A percentile compares a stretch with the other conserved stretches of the same genome.
These are phyloP conservation scores for Lasioglossum leucozonium DNA, from an alignment of 2,888 invertebrate species.

Conservation along the genomic window DNA sequence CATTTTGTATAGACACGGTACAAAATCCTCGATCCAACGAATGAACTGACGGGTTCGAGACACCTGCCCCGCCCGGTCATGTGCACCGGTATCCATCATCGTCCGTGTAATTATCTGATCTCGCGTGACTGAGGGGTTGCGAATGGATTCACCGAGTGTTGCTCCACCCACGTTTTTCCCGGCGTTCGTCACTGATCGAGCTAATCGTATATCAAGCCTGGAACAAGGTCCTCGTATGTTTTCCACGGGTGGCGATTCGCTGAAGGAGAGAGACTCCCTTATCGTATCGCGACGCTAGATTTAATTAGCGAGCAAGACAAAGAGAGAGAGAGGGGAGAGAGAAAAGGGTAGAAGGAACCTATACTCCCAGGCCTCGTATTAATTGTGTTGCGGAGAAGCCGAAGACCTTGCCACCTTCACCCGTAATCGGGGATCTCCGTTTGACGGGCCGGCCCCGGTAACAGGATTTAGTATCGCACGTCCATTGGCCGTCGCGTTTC, in stretches of 20 bases:
- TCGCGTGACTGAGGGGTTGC: neutral
- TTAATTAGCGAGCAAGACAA: conserved; percentile 27
- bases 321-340: neutral
- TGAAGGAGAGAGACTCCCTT: conserved; percentile 17
- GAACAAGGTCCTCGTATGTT: neutral
- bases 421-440: conserved; percentile 42
- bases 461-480: conserved; percentile 42
- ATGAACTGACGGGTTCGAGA: neutral
- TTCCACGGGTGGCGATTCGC: neutral
- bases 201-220: neutral
- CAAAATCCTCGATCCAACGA: neutral
- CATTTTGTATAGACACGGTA: neutral
- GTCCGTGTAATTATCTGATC: neutral
- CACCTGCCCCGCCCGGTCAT: neutral
- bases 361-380: conserved; percentile 20
- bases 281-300: conserved; percentile 34
- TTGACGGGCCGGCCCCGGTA: conserved; percentile 38
- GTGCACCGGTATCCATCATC: neutral
- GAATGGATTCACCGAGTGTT: neutral
- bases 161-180: neutral
- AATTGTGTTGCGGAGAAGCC: conserved; percentile 34
- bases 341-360: neutral
- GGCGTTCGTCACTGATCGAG: neutral
- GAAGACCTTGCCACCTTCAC: conserved; percentile 39
- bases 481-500: conserved; percentile 46